Base-by-base conservation (phyloP, 2,888 invertebrate species). In the Muschampia plurimacula region DNA sequence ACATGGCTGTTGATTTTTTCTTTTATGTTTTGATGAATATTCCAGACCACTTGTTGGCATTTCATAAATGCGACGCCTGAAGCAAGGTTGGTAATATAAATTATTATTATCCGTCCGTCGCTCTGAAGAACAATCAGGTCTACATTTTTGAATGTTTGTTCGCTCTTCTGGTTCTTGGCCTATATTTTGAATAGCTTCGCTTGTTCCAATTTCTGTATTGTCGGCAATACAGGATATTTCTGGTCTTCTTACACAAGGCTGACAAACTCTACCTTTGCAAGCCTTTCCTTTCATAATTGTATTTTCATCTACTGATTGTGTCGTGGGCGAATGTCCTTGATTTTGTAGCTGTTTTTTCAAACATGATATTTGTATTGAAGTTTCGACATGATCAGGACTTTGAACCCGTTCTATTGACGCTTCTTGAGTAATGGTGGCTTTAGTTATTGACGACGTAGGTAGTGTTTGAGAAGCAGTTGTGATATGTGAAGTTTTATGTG, bases 401-500 rank as follows among this genome's bases (percentile, higher is more conserved):
- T 36, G 36, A 13, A 0, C 52, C 15, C 10, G 28, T 52, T 12
- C 41, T 10, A 44, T 41, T 4, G 66, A 39, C 5, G 60, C 28
- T 67, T 67, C 52, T 67, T 62, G 49, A 13, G 60, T 67, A 10
- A 41, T n/a, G 3, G 66, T 62, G 0, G 7, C 60, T 66, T 60
- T 62, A 6, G 49, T 49, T 5, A 22, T 15, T 41, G 62, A 46
- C 2, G 60, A 6, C 10, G 55, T 52, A 22, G 67, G 62, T 7
- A 44, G 44, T 12, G 72, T 72, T 36, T 72, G 72, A 22, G 67
- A 72, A 5, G 67, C 63, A n/a, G 72, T 52, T 6, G 67, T 62
- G 13, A 67, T 8, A 15, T 32, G 32, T 55, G 62, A 8, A 44
- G 22, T 44, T 13, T 32, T 12, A 13, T 46, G n/a, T 5, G 64